These are phyloP conservation scores for Bombus consobrinus DNA, from an alignment of 1,140 invertebrate genomes.

Conservation along the genomic window DNA sequence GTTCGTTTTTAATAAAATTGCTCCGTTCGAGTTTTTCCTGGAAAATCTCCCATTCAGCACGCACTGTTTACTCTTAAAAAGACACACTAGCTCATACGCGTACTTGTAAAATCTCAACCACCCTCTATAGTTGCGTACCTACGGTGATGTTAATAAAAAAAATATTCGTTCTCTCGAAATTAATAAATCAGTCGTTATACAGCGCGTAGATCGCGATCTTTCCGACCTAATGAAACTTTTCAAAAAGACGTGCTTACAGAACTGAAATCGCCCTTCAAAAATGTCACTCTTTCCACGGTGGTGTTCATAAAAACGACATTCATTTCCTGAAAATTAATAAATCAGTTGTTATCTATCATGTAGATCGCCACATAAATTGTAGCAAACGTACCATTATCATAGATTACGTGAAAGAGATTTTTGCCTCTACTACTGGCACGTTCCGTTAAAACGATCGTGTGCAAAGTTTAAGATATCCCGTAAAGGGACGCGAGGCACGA, in stretches of 20 bases:
- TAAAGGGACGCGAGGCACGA: not conserved
- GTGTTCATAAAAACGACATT: not conserved
- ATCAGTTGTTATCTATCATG: not conserved
- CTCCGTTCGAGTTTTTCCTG: not conserved
- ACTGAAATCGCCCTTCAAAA: not conserved
- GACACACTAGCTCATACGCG: not conserved
- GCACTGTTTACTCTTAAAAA: conserved; percentile 4
- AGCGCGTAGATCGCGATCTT: not conserved
- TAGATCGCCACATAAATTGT: not conserved
- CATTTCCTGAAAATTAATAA: not conserved
- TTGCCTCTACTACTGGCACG: not conserved
- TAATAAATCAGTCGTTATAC: not conserved
- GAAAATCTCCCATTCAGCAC: not conserved
- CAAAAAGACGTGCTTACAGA: not conserved
- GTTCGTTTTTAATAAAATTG: not conserved
- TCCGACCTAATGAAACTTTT: not conserved
- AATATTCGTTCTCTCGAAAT: not conserved
- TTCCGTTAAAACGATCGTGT: not conserved
- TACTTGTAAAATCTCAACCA: not conserved
- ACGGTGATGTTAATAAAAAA: not conserved
- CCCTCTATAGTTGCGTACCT: not conserved
- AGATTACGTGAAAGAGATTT: not conserved
- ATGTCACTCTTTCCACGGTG: not conserved
- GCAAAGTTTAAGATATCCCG: not conserved
- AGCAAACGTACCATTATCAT: not conserved